These are phyloP conservation scores for Conger conger DNA, from an alignment of 2,113 vertebrate genomes.

Conservation along the genomic window DNA sequence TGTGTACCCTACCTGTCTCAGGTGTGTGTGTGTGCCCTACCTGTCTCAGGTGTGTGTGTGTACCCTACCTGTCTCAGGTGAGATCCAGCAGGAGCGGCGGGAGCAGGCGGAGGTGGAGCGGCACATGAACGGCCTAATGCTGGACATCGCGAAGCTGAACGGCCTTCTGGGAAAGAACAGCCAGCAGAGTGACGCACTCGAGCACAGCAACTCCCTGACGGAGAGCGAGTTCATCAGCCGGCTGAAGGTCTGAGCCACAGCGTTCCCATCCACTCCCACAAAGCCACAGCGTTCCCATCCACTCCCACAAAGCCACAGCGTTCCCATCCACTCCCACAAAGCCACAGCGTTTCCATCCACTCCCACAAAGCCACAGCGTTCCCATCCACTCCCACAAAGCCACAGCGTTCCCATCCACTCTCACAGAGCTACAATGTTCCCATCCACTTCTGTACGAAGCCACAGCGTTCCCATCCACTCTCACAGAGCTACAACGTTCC, in stretches of 20 bases:
- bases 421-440: too few relatives aligned
- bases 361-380: neutral
- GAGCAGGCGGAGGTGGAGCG: conserved; percentile 72
- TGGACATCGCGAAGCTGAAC: conserved; percentile 79
- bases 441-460: neutral
- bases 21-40: conserved; percentile 42
- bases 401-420: neutral
- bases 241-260: conserved; percentile 72
- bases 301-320: neutral
- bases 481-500: neutral
- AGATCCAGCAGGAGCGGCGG: conserved; percentile 73
- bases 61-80: conserved; percentile 59
- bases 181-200: conserved; percentile 61
- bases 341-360: neutral
- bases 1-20: conserved; percentile 39
- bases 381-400: too few relatives aligned
- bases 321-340: neutral
- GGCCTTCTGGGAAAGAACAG: conserved; percentile 67
- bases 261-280: neutral
- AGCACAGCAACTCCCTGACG: conserved; percentile 65
- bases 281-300: neutral
- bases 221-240: conserved; percentile 71
- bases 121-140: conserved; percentile 67
- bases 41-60: neutral
- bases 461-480: neutral